Evolutionary conservation across 2,797 vertebrate genomes (phyloP).

Genomic region (Melanotaenia maccullochi): DNA sequence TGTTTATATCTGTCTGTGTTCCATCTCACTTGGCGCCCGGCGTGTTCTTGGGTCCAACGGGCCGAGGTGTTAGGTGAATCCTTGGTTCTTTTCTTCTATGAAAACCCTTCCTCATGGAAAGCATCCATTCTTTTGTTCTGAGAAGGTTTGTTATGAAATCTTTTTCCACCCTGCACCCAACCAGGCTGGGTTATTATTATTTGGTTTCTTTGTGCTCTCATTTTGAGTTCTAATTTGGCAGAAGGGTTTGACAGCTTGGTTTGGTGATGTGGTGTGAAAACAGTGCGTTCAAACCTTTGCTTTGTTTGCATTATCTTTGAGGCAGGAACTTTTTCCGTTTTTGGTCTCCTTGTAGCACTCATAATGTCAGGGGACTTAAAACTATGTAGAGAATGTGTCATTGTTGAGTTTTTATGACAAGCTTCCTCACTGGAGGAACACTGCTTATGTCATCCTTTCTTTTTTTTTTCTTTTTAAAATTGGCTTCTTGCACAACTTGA

Average conservation of each 20-base stretch:
- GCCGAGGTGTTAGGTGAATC: conserved; percentile 77
- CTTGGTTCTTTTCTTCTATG: conserved; percentile 71
- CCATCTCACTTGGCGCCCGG: conserved; percentile 75
- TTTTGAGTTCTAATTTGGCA: conserved; percentile 36
- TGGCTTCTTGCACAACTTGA: conserved; percentile 93
- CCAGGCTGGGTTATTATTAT: conserved; percentile 30
- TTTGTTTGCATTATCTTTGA: conserved; percentile 87
- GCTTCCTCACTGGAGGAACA: conserved; percentile 92
- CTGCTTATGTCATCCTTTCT: conserved; percentile 84
- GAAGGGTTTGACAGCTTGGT: conserved; percentile 36
- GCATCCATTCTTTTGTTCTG: conserved; percentile 82
- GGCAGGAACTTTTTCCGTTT: conserved; percentile 88
- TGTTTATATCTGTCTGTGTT: conserved; percentile 69
- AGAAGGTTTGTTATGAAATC: conserved; percentile 50
- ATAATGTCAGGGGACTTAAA: conserved; percentile 87
- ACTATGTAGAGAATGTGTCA: conserved; percentile 89
- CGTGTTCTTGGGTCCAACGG: conserved; percentile 84
- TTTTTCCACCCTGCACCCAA: conserved; percentile 42
- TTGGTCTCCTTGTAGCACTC: conserved; percentile 92
- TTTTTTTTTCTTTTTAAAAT: conserved; percentile 42
- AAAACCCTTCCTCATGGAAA: conserved; percentile 86
- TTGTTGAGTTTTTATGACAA: conserved; percentile 90
- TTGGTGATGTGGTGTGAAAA: conserved; percentile 51
- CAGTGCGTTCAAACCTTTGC: conserved; percentile 49
- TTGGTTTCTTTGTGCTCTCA: conserved; percentile 24